Base-by-base conservation (phyloP, 2,888 invertebrate genomes). In the Conops quadrifasciatus region DNA sequence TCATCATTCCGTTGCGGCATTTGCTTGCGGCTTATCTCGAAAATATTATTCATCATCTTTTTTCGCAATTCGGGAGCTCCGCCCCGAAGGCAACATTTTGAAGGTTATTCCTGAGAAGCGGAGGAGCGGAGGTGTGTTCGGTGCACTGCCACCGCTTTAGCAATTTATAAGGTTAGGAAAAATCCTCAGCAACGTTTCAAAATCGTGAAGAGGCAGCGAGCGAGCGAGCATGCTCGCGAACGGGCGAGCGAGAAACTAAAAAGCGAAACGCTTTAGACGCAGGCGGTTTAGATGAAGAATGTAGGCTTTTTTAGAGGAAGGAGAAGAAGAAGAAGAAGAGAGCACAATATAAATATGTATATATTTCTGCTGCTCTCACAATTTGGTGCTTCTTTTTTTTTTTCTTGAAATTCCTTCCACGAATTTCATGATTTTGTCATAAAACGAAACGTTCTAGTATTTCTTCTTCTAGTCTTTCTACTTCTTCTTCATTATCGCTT, bases 31-130 rank as follows among this genome's bases (percentile, higher is more conserved):
- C 43, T 68, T 62, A 68, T 68, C 68, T 60, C 51, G 28, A 36
- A 24, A 51, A 36, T 51, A 56, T 36, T 68, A 36, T 36, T 63
- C 63, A 45, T 63, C 45, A 68, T 62, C 68, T 28, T 43, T 81
- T 36, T 81, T 81, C 79, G 82, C 83, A 84, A 84, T 83, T 83
- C 84, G 84, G 83, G 82, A 83, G 83, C 83, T 84, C 83, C 83
- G 83, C 83, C 83, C 84, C 82, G 81, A 78, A 82, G 83, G 82
- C 80, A 80, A 81, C 30, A 51, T 62, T 60, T 66, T 36, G 30
- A 62, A 62, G 30, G 65, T 36, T 36, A 7, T 36, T 36, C n/a
- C 49, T 47, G 43, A 26, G 16, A 45, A 47, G 30, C 63, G 47
- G 11, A 24, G 63, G 43, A 51, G 67, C 24, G n/a, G 15, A 43